Evolutionary conservation across 2,113 vertebrate species (phyloP), one percentile per base, ranked within the genome.

Genomic region (Mastomys coucha): DNA sequence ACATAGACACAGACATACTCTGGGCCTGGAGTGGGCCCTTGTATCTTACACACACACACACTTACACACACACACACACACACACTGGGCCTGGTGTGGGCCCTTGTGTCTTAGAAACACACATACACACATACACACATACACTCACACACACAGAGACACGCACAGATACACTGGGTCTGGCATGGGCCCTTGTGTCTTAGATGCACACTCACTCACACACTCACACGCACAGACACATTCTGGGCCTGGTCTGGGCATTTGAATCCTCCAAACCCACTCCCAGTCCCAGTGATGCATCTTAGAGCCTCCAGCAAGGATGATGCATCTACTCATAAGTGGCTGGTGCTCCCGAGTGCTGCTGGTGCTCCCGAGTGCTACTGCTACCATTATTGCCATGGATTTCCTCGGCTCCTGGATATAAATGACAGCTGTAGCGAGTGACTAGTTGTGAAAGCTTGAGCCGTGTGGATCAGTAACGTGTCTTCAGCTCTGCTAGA

Each of bases 291-390:
- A 72, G 69, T 8, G 69, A 72, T 17, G 14, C 69, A 7, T 8
- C 69, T n/a, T 7, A n/a, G 33, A 16, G n/a, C 69, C 36, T 72
- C 69, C 19, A 22, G 19, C n/a, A 39, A 39, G 70, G n/a, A 39
- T 8, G n/a, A 39, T 8, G 19, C 13, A 42, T 78, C 26, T 81
- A 1, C 39, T 80, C 33, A 69, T 1, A 60, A 28, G 16, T 51
- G 14, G 31, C 39, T 33, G 36, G 36, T 36, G 1, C 17, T 13
- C 9, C 2, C 8, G 31, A 92, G 36, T 49, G 17, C 13, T 45
- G 0, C 14, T 0, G 53, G 0, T 33, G 53, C 17, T 13, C 10
- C 2, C 9, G 26, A 91, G 36, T 42, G 17, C 14, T 49, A 0
- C 14, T 0, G 45, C 0, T 22, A 20, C n/a, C 24, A 1, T 39